phyloP scores from a whole-genome alignment of 2,888 invertebrate species.

The Drosophila lacicola region DNA sequence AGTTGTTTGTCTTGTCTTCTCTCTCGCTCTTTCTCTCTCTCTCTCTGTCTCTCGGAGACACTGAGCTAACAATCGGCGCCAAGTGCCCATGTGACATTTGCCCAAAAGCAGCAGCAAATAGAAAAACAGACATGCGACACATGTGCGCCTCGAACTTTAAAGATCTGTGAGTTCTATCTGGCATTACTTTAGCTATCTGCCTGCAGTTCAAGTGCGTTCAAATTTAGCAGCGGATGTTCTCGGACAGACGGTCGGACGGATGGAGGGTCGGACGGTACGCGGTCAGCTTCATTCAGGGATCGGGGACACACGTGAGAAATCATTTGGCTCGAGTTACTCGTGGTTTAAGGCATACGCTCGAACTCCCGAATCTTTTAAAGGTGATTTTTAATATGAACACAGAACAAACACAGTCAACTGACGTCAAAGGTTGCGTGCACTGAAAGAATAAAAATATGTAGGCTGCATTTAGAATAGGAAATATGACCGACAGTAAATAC shows the following conservation, averaged over 20 bases:
- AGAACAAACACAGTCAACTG: not conserved
- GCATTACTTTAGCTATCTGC: constrained; percentile 1
- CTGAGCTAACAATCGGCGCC: constrained; percentile 54
- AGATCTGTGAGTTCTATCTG: constrained; percentile 10
- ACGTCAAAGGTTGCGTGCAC: constrained; percentile 1
- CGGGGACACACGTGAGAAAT: constrained; percentile 27
- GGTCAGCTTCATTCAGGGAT: not conserved
- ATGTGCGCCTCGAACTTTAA: constrained; percentile 27
- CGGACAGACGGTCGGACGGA: not conserved
- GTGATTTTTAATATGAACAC: constrained; percentile 7
- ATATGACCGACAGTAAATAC: no score
- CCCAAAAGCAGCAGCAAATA: constrained; percentile 29
- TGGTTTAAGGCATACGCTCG: not conserved
- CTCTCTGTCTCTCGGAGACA: constrained; percentile 4
- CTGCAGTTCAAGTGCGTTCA: constrained; percentile 46
- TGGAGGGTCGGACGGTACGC: no score
- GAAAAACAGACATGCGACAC: constrained; percentile 15
- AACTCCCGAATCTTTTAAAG: constrained; percentile 1
- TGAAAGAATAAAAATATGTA: not conserved
- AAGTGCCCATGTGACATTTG: constrained; percentile 66
- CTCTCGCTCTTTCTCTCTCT: not conserved
- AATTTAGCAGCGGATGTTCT: constrained; percentile 41
- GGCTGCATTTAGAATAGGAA: no score
- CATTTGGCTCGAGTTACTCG: not conserved
- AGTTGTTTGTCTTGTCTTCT: constrained; percentile 8